Evolutionary conservation across 2,888 invertebrate species (phyloP).

Genomic region (Lottia gigantea): DNA sequence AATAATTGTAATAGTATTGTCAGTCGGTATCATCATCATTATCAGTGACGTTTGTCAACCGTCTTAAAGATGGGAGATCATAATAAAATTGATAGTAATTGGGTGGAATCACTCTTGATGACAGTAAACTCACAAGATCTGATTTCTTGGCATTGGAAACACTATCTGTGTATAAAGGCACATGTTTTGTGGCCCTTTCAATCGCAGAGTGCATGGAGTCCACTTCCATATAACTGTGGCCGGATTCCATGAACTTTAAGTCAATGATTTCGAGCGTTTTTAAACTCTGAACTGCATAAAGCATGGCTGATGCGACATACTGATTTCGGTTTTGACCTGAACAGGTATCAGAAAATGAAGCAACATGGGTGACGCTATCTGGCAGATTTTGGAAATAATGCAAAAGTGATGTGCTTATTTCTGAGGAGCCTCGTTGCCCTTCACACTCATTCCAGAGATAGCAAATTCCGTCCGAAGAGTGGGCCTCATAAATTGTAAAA

Average conservation of each 20-base stretch:
- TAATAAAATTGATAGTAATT: no score
- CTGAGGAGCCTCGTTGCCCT: background rate
- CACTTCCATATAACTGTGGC: background rate
- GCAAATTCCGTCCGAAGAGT: background rate
- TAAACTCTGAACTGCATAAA: background rate
- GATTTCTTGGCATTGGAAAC: no score
- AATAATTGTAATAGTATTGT: no score
- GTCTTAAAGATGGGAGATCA: no score
- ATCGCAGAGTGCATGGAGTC: background rate
- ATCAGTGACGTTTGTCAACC: no score
- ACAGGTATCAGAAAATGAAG: slow-evolving; percentile 7
- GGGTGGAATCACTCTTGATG: no score
- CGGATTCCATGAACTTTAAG: background rate
- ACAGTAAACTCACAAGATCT: no score
- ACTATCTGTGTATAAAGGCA: background rate
- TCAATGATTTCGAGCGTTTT: background rate
- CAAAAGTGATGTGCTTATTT: slow-evolving; percentile 2
- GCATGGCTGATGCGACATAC: background rate
- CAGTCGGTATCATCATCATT: no score
- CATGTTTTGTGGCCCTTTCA: background rate
- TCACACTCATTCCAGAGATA: background rate
- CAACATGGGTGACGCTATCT: background rate
- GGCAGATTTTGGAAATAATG: background rate
- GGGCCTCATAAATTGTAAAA: background rate
- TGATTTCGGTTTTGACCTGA: slow-evolving; percentile 17